Conservation (phyloP, 1,140 invertebrate genomes). For the Drosophila seguyi region DNA sequence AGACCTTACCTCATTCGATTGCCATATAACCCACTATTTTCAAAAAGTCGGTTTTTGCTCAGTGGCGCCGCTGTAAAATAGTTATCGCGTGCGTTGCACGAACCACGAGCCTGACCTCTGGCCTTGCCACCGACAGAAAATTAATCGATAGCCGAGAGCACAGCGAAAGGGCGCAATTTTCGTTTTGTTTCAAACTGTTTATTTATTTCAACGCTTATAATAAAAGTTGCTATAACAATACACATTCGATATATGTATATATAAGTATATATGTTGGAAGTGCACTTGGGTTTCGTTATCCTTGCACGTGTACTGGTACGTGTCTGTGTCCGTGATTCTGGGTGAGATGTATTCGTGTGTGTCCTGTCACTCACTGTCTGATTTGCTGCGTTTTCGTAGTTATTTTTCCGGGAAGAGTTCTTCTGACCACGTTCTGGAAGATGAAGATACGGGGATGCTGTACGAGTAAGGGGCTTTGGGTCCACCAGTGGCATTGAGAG, state of each 20-base stretch:
- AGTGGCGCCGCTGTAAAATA: slow-evolving; percentile 4
- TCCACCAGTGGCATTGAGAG: slow-evolving; percentile 77
- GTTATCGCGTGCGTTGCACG: neutral
- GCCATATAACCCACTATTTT: slow-evolving; percentile 8
- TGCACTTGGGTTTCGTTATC: slow-evolving; percentile 71
- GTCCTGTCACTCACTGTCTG: slow-evolving; percentile 34
- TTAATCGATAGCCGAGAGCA: neutral
- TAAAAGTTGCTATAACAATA: slow-evolving; percentile 77
- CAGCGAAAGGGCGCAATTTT: neutral
- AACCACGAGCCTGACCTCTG: neutral
- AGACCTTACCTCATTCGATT: neutral
- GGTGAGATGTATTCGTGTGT: slow-evolving; percentile 45
- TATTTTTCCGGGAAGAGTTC: slow-evolving; percentile 18
- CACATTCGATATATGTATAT: slow-evolving; percentile 69
- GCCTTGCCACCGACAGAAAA: neutral
- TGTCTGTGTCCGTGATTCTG: slow-evolving; percentile 29
- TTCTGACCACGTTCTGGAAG: slow-evolving; percentile 41
- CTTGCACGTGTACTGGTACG: slow-evolving; percentile 20
- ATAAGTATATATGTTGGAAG: slow-evolving; percentile 64
- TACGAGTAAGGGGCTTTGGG: slow-evolving; percentile 34
- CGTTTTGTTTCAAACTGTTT: slow-evolving; percentile 73
- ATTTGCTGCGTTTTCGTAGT: slow-evolving; percentile 45
- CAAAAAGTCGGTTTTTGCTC: slow-evolving; percentile 7
- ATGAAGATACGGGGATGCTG: slow-evolving; percentile 50
- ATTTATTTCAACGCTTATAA: slow-evolving; percentile 82